phyloP scores from a whole-genome alignment of 2,888 invertebrate species.

The Romanomermis culicivorax region DNA sequence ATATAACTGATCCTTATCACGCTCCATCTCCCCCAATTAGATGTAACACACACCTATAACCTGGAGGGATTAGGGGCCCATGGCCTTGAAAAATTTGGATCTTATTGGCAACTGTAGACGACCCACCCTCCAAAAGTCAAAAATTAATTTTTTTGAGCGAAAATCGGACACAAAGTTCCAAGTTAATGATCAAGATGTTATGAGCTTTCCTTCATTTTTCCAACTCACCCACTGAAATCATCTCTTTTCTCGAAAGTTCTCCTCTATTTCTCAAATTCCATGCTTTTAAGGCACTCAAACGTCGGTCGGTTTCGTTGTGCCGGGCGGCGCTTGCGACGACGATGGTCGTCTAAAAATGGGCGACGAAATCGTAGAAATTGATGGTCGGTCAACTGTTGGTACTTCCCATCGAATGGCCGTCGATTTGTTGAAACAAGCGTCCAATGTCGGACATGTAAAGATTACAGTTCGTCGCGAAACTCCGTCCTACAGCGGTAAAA shows the following conservation, averaged over 20 bases:
- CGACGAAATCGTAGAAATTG: slow-evolving; percentile 81
- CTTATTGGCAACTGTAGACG: no score
- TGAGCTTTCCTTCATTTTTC: not conserved
- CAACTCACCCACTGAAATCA: not conserved
- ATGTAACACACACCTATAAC: no score
- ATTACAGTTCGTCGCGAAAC: slow-evolving; percentile 38
- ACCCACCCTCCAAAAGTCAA: no score
- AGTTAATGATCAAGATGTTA: no score
- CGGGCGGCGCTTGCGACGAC: slow-evolving; percentile 74
- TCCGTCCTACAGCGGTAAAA: not conserved
- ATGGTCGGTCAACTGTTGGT: slow-evolving; percentile 57
- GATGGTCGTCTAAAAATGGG: slow-evolving; percentile 74
- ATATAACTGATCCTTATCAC: no score
- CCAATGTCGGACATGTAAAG: slow-evolving; percentile 61
- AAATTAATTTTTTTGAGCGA: no score
- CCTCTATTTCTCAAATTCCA: no score
- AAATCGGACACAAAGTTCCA: no score
- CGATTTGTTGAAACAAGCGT: slow-evolving; percentile 68
- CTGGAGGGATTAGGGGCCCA: no score
- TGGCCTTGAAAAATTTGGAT: no score
- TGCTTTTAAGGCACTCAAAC: not conserved
- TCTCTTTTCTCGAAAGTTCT: not conserved
- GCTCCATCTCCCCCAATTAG: no score
- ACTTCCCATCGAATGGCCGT: slow-evolving; percentile 83
- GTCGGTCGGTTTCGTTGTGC: slow-evolving; percentile 73